Evolutionary conservation across 2,888 invertebrate genomes (phyloP).

Genomic region (Rhagonycha lutea): DNA sequence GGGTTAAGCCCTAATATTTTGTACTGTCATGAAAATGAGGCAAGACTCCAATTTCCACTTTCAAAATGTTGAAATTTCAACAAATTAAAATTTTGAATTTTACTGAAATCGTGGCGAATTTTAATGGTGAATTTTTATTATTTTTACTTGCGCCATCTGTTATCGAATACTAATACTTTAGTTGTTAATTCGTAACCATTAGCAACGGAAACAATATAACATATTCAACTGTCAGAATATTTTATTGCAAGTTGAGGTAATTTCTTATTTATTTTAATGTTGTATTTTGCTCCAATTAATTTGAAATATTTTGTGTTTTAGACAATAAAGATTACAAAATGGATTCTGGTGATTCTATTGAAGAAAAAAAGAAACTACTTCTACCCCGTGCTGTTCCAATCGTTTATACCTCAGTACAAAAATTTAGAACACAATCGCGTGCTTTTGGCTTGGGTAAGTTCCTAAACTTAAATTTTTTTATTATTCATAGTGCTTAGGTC

Average conservation of each 20-base stretch:
- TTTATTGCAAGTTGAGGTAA: neutral
- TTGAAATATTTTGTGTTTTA: neutral
- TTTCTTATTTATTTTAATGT: neutral
- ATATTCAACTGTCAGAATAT: neutral
- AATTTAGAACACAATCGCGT: too few species aligned
- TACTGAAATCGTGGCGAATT: neutral
- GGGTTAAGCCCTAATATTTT: too few species aligned
- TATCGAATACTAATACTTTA: neutral
- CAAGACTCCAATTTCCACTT: too few species aligned
- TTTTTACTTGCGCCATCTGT: neutral
- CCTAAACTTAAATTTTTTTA: too few species aligned
- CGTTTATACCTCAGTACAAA: neutral
- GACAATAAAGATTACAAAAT: neutral
- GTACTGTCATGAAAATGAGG: too few species aligned
- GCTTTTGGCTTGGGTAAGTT: too few species aligned
- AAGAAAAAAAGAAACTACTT: neutral
- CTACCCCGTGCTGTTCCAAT: neutral
- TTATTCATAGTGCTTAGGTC: too few species aligned
- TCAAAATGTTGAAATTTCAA: too few species aligned
- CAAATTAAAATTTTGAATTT: neutral
- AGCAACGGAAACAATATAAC: neutral
- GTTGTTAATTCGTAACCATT: neutral
- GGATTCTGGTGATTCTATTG: neutral
- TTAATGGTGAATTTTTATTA: too few species aligned
- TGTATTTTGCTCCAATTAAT: neutral